Evolutionary conservation across 1,140 invertebrate genomes (phyloP), one percentile per base, ranked within the genome.

Genomic region (Aphidius gifuensis): DNA sequence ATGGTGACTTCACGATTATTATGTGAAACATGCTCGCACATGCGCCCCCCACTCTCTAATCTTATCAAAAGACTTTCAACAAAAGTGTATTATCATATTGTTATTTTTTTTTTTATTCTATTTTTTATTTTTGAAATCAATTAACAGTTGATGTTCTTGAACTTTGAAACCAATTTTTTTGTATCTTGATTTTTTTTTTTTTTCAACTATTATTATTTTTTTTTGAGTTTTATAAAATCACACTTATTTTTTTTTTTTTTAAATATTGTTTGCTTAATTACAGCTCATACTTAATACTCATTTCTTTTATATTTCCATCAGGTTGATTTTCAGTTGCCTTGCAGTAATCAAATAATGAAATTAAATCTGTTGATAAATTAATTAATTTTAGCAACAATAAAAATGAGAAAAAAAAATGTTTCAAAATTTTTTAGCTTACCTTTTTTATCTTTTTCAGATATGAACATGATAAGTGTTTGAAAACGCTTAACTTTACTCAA

Each of bases 401-500:
- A 61, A 6, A 44, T 53, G n/a, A 56, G 16, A 39, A 5, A 6
- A 48, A 47, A 47, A 55, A 40, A 47, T 45, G 5, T 11, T 58
- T 46, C 9, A 9, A 46, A 6, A 32, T 23, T 58, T 1, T 46
- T 11, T 47, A 8, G 39, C 49, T 46, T 72, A 83, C 82, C 73
- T 74, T 76, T 55, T 73, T 83, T 83, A 46, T 83, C 81, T 0
- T 62, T 46, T 47, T 71, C 65, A 21, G 56, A 72, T 60, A 81
- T 67, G 49, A 84, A 84, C 71, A 84, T 77, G 11, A 71, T 68
- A 7, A 83, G 60, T 8, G 80, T 67, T 59, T 74, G 74, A 62
- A 84, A 83, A 61, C 82, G 68, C 23, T 79, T 80, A n/a, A 83
- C 70, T 50, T 78, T 60, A 61, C 71, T 70, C 11, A 83, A 66